phyloP scores from a whole-genome alignment of 2,888 invertebrate species.

The Allacma fusca region DNA sequence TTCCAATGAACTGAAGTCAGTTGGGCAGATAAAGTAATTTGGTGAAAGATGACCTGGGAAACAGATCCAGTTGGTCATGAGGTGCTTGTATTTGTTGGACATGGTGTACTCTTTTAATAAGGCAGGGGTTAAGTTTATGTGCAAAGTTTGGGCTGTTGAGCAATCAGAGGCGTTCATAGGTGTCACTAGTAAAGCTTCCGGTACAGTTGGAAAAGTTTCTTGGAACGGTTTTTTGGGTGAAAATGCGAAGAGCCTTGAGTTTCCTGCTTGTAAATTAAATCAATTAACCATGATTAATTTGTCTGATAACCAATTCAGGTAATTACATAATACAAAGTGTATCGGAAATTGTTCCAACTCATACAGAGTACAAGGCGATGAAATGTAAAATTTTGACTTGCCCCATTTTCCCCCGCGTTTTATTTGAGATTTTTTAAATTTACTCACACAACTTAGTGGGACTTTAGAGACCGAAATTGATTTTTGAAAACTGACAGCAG shows the following conservation, averaged over 20 bases:
- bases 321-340: no score
- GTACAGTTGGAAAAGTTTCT: background rate
- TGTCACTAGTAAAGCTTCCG: background rate
- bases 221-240: background rate
- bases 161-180: background rate
- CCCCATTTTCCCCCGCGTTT: no score
- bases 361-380: no score
- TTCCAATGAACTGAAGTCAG: background rate
- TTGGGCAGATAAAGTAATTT: background rate
- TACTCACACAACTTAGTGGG: no score
- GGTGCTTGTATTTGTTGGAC: slow-evolving; percentile 24
- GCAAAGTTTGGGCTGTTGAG: background rate
- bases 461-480: no score
- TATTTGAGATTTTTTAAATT: no score
- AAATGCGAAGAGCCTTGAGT: background rate
- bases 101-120: background rate
- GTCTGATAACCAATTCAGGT: no score
- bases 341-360: no score
- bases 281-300: no score
- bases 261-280: no score
- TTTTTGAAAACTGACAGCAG: no score
- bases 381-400: no score
- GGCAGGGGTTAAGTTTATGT: background rate
- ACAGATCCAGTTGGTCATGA: slow-evolving; percentile 10
- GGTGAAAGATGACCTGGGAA: background rate